A percentile compares a stretch with the other conserved stretches of the same genome.
These are phyloP conservation scores for Chelidonichthys spinosus DNA, from an alignment of 2,797 vertebrate genomes.

Conservation along the genomic window DNA sequence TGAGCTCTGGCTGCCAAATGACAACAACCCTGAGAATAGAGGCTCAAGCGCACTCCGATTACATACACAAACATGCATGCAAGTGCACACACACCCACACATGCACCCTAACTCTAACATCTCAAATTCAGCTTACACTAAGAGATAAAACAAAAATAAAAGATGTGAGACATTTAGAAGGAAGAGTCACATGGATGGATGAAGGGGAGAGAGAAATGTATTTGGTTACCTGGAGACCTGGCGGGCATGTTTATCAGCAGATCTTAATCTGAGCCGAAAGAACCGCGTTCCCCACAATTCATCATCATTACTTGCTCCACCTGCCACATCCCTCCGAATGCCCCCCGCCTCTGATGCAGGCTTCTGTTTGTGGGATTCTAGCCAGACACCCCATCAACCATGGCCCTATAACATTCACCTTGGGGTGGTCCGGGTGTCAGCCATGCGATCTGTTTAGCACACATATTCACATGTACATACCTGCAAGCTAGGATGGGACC, in stretches of 20 bases:
- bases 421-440: conserved; percentile 67
- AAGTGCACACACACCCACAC: background rate
- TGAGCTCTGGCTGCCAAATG: conserved; percentile 53
- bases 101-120: background rate
- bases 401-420: conserved; percentile 37
- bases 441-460: conserved; percentile 68
- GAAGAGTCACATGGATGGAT: conserved; percentile 40
- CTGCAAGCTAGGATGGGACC: conserved; percentile 60
- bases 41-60: conserved; percentile 39
- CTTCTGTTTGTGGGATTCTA: conserved; percentile 45
- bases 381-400: conserved; percentile 24
- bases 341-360: conserved; percentile 36
- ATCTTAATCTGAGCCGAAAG: conserved; percentile 84
- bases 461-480: conserved; percentile 69
- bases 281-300: conserved; percentile 70
- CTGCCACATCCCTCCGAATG: conserved; percentile 61
- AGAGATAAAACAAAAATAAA: conserved; percentile 14
- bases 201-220: conserved; percentile 48
- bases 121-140: conserved; percentile 1
- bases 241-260: conserved; percentile 82
- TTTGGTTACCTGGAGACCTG: conserved; percentile 77
- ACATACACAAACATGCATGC: conserved; percentile 24
- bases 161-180: conserved; percentile 18
- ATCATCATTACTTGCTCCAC: conserved; percentile 74
- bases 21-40: conserved; percentile 65